Base-by-base conservation (phyloP, 2,113 vertebrate species). In the Tyrannus savana region DNA sequence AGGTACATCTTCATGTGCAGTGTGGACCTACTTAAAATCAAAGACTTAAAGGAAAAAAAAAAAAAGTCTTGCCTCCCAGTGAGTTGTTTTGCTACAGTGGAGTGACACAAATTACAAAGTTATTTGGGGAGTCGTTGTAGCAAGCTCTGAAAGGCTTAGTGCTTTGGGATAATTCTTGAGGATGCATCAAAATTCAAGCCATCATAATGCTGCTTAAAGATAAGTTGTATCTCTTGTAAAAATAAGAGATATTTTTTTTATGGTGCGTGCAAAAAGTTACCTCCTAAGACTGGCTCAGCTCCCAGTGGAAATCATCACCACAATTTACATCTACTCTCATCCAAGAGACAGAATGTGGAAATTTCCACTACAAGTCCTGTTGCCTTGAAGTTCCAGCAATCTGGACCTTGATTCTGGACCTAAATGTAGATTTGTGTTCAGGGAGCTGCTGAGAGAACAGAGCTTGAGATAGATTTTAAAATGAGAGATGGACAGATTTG, bases 281-380 rank as follows among this genome's bases (percentile, higher is more conserved):
- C 77, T 84, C 91, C 89, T 78, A 60, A 87, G 86, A 30, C 67
- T 94, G 93, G 94, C 87, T 94, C 74, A 86, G 79, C 80, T 95
- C 92, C 88, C 83, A 84, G 50, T 12, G 60, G 68, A 95, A 92
- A 81, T 94, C 91, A 95, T 88, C 95, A 86, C 33, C 63, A 47
- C 64, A 44, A 44, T 81, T 71, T 73, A 83, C 50, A 59, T 87
- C 93, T 87, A 16, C 83, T 89, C 83, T 89, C 71, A 64, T 95
- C 84, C 87, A 84, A 88, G 7, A 81, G 88, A 92, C 68, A 83
- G 52, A 30, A 84, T 39, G 92, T 94, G 92, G 93, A 95, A 94
- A 92, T 96, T 96, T 94, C 84, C 93, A 81, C 93, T 46, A 52
- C n/a, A 9, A 64, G 76, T 84, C 89, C 84, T 76, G 55, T 62